Base-by-base conservation (phyloP, 2,888 invertebrate species). In the Dyspetes luteomarginatus region DNA sequence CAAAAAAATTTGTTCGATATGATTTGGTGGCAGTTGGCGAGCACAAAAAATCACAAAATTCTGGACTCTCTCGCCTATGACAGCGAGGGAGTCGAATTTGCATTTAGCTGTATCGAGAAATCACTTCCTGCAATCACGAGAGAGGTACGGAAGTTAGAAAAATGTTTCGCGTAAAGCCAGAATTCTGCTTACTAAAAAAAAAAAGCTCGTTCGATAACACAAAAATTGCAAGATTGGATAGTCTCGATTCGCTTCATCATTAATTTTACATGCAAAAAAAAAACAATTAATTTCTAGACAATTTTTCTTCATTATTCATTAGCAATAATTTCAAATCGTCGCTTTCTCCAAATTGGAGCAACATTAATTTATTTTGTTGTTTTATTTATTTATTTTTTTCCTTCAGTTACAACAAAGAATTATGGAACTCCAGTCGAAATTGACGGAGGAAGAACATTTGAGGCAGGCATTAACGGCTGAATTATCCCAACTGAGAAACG, bases 91-190 rank as follows among this genome's bases (percentile, higher is more conserved):
- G 89, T 93, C 89, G 91, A 92, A 87, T 95, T 95, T 93, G 95
- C 95, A 92, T 95, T 94, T 93, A 93, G 93, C 92, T 95, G 95
- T 93, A 94, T 95, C 89, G 95, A 95, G 93, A 95, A 94, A 92
- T 94, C 95, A 89, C 94, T 95, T 91, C 94, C 94, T 84, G 90
- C 92, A 90, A 94, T 95, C 92, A 92, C 94, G 83, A 93, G 93
- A 92, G 94, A 95, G 95, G 95, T 95, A 95, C 83, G 86, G 84
- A 83, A 86, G 74, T 67, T 67, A n/a, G 22, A 28, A 24, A 45
- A n/a, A 22, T 24, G 17, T 74, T 56, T 65, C 73, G 73, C 15
- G 28, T 48, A 67, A 67, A 50, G 74, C 64, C 62, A 75, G 64
- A 19, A n/a, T 17, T 36, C 65, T 75, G 71, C 64, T 58, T 75